These are phyloP conservation scores for Clanis bilineata DNA, from an alignment of 2,888 invertebrate genomes.

Conservation along the genomic window DNA sequence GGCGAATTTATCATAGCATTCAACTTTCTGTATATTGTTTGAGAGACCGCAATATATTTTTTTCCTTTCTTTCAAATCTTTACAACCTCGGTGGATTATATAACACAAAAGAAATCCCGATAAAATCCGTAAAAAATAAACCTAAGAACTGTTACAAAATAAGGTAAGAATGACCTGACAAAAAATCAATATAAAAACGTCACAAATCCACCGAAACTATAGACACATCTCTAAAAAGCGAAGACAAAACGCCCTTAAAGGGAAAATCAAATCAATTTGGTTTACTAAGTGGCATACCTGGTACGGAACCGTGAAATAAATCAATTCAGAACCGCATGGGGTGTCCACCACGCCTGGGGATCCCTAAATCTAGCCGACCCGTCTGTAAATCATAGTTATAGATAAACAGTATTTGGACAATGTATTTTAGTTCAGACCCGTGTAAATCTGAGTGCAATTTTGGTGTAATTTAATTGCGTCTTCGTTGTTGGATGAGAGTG, in stretches of 20 bases:
- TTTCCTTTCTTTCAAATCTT: too few relatives aligned
- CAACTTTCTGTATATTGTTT: too few relatives aligned
- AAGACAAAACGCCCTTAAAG: conserved; percentile 16
- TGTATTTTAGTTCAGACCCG: conserved; percentile 1
- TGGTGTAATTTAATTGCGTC: not conserved
- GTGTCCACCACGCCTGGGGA: conserved; percentile 68
- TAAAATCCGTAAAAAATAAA: too few relatives aligned
- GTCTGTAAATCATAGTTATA: conserved; percentile 72
- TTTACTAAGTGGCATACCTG: conserved; percentile 53
- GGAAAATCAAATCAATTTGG: conserved; percentile 45
- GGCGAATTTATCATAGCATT: too few relatives aligned
- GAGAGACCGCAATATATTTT: too few relatives aligned
- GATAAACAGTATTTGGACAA: conserved; percentile 45
- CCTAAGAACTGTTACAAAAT: not conserved
- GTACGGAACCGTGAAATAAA: conserved; percentile 65
- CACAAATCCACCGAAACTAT: not conserved
- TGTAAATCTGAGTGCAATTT: not conserved
- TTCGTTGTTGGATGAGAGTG: not conserved
- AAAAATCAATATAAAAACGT: not conserved
- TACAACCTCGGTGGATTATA: too few relatives aligned
- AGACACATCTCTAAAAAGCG: conserved; percentile 8
- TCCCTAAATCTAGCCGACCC: conserved; percentile 65
- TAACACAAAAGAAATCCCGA: too few relatives aligned
- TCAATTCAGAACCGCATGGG: conserved; percentile 68
- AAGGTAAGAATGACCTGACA: not conserved